Percentiles rank a stretch among this genome's conserved stretches.
Conservation (phyloP, 2,113 vertebrate genomes). For the Scatophagus argus region DNA sequence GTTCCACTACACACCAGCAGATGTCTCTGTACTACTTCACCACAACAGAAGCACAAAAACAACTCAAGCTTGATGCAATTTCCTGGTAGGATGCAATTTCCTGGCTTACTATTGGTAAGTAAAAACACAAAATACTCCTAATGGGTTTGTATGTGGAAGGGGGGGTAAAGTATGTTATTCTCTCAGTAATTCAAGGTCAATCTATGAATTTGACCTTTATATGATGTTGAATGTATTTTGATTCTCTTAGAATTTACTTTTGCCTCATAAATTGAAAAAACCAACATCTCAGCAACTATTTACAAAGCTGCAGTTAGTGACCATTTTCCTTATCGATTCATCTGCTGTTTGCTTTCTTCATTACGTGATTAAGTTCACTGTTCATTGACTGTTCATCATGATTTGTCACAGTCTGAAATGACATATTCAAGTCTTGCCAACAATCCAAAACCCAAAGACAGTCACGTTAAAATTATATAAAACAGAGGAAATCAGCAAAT, state of each 20-base stretch:
- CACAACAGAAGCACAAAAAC: not conserved
- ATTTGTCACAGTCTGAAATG: not conserved
- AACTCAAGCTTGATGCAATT: not conserved
- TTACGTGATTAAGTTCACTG: not conserved
- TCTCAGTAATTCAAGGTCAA: not conserved
- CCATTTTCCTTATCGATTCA: not conserved
- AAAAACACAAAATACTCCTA: not conserved
- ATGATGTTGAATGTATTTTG: not conserved
- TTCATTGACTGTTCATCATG: not conserved
- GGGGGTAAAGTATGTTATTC: not conserved
- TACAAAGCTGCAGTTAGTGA: not conserved
- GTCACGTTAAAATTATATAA: not conserved
- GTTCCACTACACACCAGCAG: conserved; percentile 40
- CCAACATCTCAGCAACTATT: too few species aligned
- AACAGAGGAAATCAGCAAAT: not conserved
- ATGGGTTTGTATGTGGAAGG: not conserved
- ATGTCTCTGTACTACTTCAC: conserved; percentile 14
- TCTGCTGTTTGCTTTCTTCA: not conserved
- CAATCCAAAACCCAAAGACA: not conserved
- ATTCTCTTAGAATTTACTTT: not conserved
- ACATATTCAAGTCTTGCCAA: not conserved
- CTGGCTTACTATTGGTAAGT: not conserved
- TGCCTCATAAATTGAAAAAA: not conserved
- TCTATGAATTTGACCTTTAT: not conserved
- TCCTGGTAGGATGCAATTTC: not conserved